A percentile compares a stretch with the other conserved stretches of the same genome.
Conservation (phyloP, 2,113 vertebrate species). For the Sminthopsis crassicaudata region DNA sequence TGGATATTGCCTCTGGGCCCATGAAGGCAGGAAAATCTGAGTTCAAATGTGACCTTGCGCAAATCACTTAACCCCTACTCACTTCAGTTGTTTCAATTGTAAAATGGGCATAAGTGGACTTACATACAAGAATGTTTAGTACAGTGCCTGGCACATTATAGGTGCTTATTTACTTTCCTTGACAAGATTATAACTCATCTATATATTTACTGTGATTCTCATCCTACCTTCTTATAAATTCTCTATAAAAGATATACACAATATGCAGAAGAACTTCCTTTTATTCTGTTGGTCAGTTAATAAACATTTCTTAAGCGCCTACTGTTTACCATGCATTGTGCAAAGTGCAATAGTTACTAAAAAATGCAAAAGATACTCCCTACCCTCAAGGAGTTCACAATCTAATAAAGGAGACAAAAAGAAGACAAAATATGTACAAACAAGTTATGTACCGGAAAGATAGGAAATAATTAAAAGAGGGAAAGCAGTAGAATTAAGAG, state of each 20-base stretch:
- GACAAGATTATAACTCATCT: background rate
- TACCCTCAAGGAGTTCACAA: background rate
- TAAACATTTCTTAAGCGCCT: background rate
- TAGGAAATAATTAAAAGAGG: background rate
- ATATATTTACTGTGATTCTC: background rate
- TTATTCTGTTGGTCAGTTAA: background rate
- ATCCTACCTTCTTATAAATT: background rate
- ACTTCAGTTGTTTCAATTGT: background rate
- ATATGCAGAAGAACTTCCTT: background rate
- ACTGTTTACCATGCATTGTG: background rate
- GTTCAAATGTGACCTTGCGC: background rate
- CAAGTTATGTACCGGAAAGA: background rate
- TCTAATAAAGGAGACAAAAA: background rate
- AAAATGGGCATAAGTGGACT: background rate
- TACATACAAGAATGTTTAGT: background rate
- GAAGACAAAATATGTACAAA: background rate
- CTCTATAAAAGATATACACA: background rate
- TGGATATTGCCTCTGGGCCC: background rate
- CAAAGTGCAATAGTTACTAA: background rate
- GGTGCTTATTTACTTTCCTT: background rate
- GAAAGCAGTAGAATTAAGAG: background rate
- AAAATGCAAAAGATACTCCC: background rate
- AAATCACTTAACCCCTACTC: background rate
- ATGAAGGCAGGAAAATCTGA: background rate
- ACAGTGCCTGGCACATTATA: background rate